Conservation (phyloP, 92 coral and sea anemone species). For the Desmophyllum pertusum region DNA sequence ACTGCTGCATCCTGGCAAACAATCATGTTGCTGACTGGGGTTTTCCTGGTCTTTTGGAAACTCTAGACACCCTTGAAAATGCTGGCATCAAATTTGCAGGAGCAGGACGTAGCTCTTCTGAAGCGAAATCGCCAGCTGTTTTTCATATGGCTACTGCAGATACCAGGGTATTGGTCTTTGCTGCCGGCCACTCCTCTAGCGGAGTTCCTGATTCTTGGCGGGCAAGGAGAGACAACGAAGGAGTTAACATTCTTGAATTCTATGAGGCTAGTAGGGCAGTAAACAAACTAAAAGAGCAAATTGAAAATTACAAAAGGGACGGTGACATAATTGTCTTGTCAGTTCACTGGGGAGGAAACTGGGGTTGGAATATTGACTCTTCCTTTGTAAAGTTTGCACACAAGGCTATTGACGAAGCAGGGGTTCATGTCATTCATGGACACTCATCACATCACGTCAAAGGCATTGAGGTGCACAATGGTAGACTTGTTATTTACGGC, state of each 20-base stretch:
- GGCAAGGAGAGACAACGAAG: slow-evolving; percentile 63
- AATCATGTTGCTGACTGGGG: slow-evolving; percentile 93
- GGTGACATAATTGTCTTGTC: slow-evolving; percentile 76
- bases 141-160: slow-evolving; percentile 50
- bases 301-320: slow-evolving; percentile 60
- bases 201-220: slow-evolving; percentile 82
- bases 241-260: slow-evolving; percentile 73
- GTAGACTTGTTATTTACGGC: slow-evolving; percentile 77
- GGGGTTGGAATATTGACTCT: slow-evolving; percentile 81
- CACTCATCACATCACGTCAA: slow-evolving; percentile 91
- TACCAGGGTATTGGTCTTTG: slow-evolving; percentile 78
- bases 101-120: slow-evolving; percentile 65
- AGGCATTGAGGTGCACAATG: slow-evolving; percentile 82
- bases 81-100: slow-evolving; percentile 72
- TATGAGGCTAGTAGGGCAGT: slow-evolving; percentile 53
- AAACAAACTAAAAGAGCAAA: slow-evolving; percentile 42
- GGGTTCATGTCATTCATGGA: slow-evolving; percentile 83
- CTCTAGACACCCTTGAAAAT: slow-evolving; percentile 60
- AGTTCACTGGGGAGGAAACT: slow-evolving; percentile 90
- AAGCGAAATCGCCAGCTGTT: slow-evolving; percentile 76
- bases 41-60: slow-evolving; percentile 71
- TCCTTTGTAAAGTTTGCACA: slow-evolving; percentile 80
- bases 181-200: slow-evolving; percentile 82
- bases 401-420: slow-evolving; percentile 75
- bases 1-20: slow-evolving; percentile 81